Base-by-base conservation (phyloP, 2,888 invertebrate species). In the Agonopterix arenella region DNA sequence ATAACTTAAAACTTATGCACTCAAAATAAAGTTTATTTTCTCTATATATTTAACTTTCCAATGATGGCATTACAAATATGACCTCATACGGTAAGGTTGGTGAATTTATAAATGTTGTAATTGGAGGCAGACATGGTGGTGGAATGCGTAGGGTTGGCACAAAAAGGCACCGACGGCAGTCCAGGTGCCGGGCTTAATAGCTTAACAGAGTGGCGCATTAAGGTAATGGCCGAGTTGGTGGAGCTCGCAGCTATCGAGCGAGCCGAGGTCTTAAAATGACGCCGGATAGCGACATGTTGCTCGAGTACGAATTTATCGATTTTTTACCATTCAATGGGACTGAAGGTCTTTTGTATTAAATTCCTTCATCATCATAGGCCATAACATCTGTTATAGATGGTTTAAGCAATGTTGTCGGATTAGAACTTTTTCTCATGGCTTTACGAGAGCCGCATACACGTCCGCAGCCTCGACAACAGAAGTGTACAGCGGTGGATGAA, bases 41-140 rank as follows among this genome's bases (percentile, higher is more conserved):
- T 28, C 28, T 28, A 28, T 28, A 28, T 28, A 28, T 28, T 28
- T 28, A 28, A 28, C 28, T 28, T 28, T 28, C 28, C 28, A 28
- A 28, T 74, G 70, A 64, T 4, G 58, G 44, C 62, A 69, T 71
- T 76, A 76, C 68, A 70, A 72, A 74, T 79, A 79, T 79, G 72
- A 74, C 73, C 78, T 76, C 70, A 79, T 79, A 74, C 64, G 63
- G 63, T 65, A 62, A 61, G 57, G 63, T 61, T 65, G 59, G 70
- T 65, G 76, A 79, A 79, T 79, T 75, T 75, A 76, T 77, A 78
- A 76, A 76, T 70, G 76, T 73, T 74, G 73, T 81, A 81, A 81
- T 83, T 83, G 76, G 68, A 68, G 62, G 69, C 62, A 66, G 63
- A 71, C 68, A 74, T 67, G 72, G 60, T 57, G 56, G 53, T 53